These are phyloP conservation scores for Macaca mulatta DNA, from an alignment of 2,113 vertebrate genomes.

Conservation along the genomic window DNA sequence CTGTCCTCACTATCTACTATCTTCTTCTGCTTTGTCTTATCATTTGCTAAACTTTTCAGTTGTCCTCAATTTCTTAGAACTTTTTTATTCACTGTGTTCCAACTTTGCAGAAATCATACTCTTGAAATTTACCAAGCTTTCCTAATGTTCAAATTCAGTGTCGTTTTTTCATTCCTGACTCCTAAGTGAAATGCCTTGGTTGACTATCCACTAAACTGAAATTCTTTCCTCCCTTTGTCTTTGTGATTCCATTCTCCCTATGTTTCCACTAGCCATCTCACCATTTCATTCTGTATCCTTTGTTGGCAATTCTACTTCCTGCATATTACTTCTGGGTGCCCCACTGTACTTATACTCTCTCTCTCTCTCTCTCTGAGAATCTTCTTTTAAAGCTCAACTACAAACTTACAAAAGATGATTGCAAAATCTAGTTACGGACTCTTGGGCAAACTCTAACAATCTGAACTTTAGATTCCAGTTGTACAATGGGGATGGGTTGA, in stretches of 20 bases:
- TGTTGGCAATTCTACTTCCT: neutral
- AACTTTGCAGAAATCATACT: neutral
- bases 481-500: neutral
- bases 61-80: neutral
- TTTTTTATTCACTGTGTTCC: neutral
- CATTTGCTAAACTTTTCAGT: neutral
- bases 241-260: neutral
- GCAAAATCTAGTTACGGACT: neutral
- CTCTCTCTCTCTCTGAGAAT: neutral
- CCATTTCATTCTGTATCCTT: neutral
- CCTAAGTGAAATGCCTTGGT: neutral
- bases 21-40: neutral
- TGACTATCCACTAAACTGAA: neutral
- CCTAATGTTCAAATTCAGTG: neutral
- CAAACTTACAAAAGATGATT: neutral
- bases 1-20: neutral
- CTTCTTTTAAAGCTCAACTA: neutral
- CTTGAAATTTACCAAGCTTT: conserved; percentile 12
- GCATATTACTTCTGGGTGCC: neutral
- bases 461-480: neutral
- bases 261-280: neutral
- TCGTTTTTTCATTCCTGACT: neutral
- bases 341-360: neutral
- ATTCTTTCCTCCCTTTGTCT: neutral
- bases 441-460: neutral